phyloP scores from a whole-genome alignment of 1,140 invertebrate species.

The Mylabris phalerata region DNA sequence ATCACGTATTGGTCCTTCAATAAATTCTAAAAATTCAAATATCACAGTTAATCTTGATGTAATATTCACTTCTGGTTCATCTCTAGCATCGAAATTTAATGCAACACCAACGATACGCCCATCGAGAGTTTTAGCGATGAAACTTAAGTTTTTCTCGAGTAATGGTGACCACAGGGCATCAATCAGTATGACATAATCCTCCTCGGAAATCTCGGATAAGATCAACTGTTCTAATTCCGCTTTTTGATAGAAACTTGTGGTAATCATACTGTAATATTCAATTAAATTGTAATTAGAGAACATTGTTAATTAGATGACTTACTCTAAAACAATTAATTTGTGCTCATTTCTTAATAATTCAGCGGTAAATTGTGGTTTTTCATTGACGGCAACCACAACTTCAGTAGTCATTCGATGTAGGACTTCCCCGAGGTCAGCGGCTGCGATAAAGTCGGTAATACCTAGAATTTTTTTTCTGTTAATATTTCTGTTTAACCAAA shows the following conservation, averaged over 20 bases:
- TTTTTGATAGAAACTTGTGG: conserved; percentile 65
- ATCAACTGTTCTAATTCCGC: conserved; percentile 78
- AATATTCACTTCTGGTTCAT: conserved; percentile 66
- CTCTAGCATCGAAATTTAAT: conserved; percentile 70
- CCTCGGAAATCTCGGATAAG: conserved; percentile 52
- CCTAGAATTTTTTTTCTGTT: conserved; percentile 39
- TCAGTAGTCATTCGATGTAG: conserved; percentile 50
- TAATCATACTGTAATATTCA: conserved; percentile 58
- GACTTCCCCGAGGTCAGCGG: conserved; percentile 61
- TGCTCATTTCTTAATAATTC: conserved; percentile 55
- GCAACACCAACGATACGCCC: conserved; percentile 54
- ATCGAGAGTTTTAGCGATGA: conserved; percentile 51
- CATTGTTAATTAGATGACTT: conserved; percentile 26
- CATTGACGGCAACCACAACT: conserved; percentile 15
- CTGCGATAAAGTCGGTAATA: conserved; percentile 72
- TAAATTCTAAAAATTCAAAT: conserved; percentile 70
- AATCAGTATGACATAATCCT: conserved; percentile 62
- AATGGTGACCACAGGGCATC: conserved; percentile 59
- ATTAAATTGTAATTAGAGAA: conserved; percentile 2
- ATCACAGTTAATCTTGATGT: conserved; percentile 61
- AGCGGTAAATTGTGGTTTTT: conserved; percentile 39
- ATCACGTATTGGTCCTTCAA: conserved; percentile 60
- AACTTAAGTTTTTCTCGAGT: conserved; percentile 62
- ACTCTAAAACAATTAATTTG: conserved; percentile 54
- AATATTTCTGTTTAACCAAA: neutral